Conservation (phyloP, 2,888 invertebrate genomes). For the Pachliopta kotzebuea region DNA sequence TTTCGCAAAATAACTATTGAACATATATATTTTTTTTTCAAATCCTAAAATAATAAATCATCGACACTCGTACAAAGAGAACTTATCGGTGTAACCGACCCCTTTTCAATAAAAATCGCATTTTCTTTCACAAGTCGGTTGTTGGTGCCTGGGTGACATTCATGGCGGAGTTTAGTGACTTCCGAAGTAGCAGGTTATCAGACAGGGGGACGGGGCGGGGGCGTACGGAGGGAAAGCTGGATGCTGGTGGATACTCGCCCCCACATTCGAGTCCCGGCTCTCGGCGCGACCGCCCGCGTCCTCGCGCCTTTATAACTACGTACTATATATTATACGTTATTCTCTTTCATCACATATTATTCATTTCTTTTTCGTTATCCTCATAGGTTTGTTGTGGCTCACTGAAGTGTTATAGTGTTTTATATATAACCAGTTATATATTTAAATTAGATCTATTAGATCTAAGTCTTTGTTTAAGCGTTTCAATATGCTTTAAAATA, state of each 20-base stretch:
- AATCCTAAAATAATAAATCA: constrained; percentile 42
- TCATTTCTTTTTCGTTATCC: constrained; percentile 40
- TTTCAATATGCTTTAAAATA: not conserved
- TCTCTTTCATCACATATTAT: constrained; percentile 52
- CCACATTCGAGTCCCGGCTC: constrained; percentile 69
- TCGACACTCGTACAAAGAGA: constrained; percentile 62
- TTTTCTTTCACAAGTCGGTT: constrained; percentile 69
- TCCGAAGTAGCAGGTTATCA: constrained; percentile 80
- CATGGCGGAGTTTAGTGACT: constrained; percentile 77
- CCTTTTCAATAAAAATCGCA: constrained; percentile 74
- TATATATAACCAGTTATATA: constrained; percentile 48
- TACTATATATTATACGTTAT: constrained; percentile 37
- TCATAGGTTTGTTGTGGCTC: constrained; percentile 66
- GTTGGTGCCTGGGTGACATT: constrained; percentile 70
- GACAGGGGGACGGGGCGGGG: constrained; percentile 49
- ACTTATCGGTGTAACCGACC: constrained; percentile 58
- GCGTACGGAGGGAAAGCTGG: constrained; percentile 56
- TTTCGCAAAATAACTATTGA: too few relatives aligned
- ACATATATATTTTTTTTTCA: not conserved
- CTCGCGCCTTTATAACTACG: constrained; percentile 40
- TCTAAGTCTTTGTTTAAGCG: constrained; percentile 22
- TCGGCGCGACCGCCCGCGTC: constrained; percentile 62
- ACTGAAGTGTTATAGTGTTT: constrained; percentile 64
- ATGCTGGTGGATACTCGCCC: constrained; percentile 62
- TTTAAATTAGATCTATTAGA: not conserved